phyloP scores from a whole-genome alignment of 2,888 invertebrate species.

The Stenurella melanura region DNA sequence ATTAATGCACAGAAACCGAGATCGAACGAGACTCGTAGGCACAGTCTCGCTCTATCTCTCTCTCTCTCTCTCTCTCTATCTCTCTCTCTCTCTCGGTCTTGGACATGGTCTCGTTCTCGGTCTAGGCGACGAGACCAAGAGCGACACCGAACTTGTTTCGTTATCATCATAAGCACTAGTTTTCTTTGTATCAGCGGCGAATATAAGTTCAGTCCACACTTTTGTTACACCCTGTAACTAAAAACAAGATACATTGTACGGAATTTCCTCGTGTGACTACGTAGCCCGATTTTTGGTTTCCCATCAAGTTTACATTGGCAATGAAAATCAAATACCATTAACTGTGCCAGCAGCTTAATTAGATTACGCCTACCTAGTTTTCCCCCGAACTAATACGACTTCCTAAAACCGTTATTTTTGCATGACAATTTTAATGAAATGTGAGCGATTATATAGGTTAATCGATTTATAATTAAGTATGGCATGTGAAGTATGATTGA shows the following conservation, averaged over 20 bases:
- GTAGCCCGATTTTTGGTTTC: background rate
- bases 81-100: too few relatives aligned
- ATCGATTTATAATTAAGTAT: conserved; percentile 7
- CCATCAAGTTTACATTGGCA: background rate
- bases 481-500: background rate
- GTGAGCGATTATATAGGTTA: background rate
- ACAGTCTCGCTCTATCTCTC: too few relatives aligned
- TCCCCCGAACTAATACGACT: conserved; percentile 1
- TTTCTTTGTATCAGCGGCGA: too few relatives aligned
- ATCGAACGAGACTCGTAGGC: too few relatives aligned
- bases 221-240: background rate
- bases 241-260: background rate
- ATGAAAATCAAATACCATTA: conserved; percentile 3
- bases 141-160: too few relatives aligned
- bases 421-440: conserved; percentile 2
- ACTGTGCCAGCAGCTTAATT: conserved; percentile 10
- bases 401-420: conserved; percentile 11
- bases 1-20: too few relatives aligned
- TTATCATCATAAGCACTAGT: too few relatives aligned
- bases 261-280: background rate
- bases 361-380: conserved; percentile 5
- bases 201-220: too few relatives aligned
- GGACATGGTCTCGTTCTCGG: too few relatives aligned
- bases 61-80: too few relatives aligned
- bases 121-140: too few relatives aligned